Conservation (phyloP, 64 coral and sea anemone species). For the Porites lutea region DNA sequence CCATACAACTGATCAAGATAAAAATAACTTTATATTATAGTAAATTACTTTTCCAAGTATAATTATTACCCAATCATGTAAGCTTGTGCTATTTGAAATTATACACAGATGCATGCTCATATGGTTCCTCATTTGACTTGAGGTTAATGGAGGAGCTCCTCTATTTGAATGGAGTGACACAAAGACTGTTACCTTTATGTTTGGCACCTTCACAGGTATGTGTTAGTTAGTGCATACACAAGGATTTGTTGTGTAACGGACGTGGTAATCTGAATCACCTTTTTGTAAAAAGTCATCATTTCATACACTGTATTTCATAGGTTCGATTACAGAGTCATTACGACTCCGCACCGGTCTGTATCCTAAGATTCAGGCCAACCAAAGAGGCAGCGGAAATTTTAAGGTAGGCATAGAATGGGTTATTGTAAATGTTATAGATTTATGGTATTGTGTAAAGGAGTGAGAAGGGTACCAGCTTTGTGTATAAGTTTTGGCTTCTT, state of each 20-base stretch:
- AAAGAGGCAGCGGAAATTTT: constrained; percentile 1
- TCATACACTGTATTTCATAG: background rate
- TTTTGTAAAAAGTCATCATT: constrained; percentile 17
- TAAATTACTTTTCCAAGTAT: background rate
- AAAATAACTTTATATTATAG: background rate
- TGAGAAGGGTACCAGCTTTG: background rate
- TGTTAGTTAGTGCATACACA: background rate
- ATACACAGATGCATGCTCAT: background rate
- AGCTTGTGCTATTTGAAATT: background rate
- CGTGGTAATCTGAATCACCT: background rate
- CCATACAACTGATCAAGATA: background rate
- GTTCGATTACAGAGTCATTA: background rate
- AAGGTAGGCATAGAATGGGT: constrained; percentile 1
- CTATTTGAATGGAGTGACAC: background rate
- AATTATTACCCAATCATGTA: background rate
- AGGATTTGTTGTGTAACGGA: background rate
- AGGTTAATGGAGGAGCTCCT: background rate
- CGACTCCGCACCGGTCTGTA: background rate
- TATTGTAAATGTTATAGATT: constrained; percentile 4
- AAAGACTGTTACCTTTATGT: background rate
- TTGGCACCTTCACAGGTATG: constrained; percentile 13
- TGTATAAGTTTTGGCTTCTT: constrained; percentile 2
- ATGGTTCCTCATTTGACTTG: background rate
- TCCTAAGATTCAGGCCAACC: background rate
- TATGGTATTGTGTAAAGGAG: constrained; percentile 11